phyloP scores from a whole-genome alignment of 2,888 invertebrate species.

The Stegana nigrithorax region DNA sequence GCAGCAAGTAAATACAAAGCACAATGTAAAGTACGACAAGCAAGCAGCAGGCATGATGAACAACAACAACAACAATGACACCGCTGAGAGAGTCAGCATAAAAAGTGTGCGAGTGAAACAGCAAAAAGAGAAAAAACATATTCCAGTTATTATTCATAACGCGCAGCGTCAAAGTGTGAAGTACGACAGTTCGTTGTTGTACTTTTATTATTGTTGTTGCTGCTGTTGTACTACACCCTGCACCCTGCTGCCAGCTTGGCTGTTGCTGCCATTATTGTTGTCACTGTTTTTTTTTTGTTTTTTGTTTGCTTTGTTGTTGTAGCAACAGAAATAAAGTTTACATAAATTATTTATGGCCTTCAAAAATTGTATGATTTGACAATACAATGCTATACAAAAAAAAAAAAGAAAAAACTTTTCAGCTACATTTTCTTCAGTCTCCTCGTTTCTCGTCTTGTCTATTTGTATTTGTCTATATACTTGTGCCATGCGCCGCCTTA shows the following conservation, averaged over 20 bases:
- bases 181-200: constrained; percentile 61
- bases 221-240: constrained; percentile 55
- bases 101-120: constrained; percentile 14
- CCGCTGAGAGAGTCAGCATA: constrained; percentile 25
- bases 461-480: too few species aligned
- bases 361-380: constrained; percentile 22
- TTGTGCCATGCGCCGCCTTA: too few species aligned
- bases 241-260: too few species aligned
- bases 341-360: constrained; percentile 55
- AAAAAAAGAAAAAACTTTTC: too few species aligned
- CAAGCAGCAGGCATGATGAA: constrained; percentile 13
- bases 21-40: not conserved
- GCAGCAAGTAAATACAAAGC: not conserved
- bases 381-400: constrained; percentile 17
- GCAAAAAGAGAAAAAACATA: constrained; percentile 34
- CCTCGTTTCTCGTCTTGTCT: not conserved
- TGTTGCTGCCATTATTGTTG: constrained; percentile 21
- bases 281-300: not conserved
- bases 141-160: constrained; percentile 66
- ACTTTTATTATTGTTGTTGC: too few species aligned
- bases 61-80: constrained; percentile 28
- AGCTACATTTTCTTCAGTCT: too few species aligned
- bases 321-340: constrained; percentile 38
- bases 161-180: constrained; percentile 58
- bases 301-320: constrained; percentile 9